These are phyloP conservation scores for Cyclophora albipunctata DNA, from an alignment of 2,888 invertebrate species.

Conservation along the genomic window DNA sequence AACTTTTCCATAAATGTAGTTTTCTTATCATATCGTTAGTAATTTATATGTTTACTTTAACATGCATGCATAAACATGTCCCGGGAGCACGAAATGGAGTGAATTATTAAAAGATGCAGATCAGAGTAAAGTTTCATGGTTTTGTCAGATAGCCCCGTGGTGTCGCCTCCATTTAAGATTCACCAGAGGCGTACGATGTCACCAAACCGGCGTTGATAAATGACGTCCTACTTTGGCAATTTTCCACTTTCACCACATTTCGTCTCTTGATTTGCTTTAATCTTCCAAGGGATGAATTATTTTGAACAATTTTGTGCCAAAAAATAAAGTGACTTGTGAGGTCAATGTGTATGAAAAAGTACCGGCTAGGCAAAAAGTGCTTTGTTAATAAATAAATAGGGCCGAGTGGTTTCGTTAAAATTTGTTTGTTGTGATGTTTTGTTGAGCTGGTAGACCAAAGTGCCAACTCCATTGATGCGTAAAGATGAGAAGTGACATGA, in stretches of 20 bases:
- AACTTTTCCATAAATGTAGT: too few species aligned
- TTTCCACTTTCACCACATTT: slow-evolving; percentile 46
- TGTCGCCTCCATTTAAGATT: slow-evolving; percentile 42
- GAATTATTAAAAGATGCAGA: slow-evolving; percentile 1
- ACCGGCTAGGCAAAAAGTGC: neutral
- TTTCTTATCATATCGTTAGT: too few species aligned
- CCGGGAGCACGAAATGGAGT: too few species aligned
- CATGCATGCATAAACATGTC: too few species aligned
- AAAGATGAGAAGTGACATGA: too few species aligned
- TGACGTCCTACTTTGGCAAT: slow-evolving; percentile 48
- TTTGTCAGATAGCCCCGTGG: slow-evolving; percentile 24
- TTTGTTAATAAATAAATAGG: too few species aligned
- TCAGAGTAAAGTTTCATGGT: slow-evolving; percentile 10
- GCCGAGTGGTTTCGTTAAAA: too few species aligned
- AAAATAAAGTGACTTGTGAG: slow-evolving; percentile 9
- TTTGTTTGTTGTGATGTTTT: too few species aligned
- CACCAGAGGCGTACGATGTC: slow-evolving; percentile 44
- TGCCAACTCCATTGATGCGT: too few species aligned
- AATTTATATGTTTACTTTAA: too few species aligned
- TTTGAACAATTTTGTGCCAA: slow-evolving; percentile 8
- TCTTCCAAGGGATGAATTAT: slow-evolving; percentile 35
- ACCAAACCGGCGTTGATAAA: slow-evolving; percentile 51
- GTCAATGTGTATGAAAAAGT: neutral
- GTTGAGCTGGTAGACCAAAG: too few species aligned
- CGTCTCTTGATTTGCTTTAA: slow-evolving; percentile 39